Evolutionary conservation across 1,140 invertebrate genomes (phyloP), one percentile per base, ranked within the genome.

Genomic region (Anoplophora glabripennis): DNA sequence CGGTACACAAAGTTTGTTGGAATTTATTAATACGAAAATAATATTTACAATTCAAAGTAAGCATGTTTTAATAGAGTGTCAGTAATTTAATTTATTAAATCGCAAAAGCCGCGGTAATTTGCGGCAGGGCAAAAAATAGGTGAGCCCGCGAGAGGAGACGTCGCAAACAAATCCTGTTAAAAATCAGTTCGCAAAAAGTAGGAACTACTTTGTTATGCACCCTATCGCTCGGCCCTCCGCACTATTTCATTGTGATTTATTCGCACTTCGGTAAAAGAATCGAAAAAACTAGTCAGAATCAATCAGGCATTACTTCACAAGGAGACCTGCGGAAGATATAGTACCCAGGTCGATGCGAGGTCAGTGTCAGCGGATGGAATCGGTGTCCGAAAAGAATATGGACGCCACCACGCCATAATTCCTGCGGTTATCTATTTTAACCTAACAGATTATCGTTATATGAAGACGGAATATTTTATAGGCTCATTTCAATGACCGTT

Each of bases 231-330:
- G 57, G 57, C 56, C 60, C 61, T 62, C 38, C 57, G 63, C 72
- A 73, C 68, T 75, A 75, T 75, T 75, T 75, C 73, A 75, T 75
- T 73, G 70, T 75, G 73, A 75, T 75, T 75, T 75, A 75, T 75
- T 66, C 68, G 73, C 73, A 75, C 73, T 75, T 70, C 66, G 71
- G 67, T 69, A 72, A 69, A 70, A 70, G 72, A 70, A 75, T 72
- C 69, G 73, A 73, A 75, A 75, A 75, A 75, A 72, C 71, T 67
- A 70, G 66, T 68, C 69, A 66, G 70, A 75, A 75, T 75, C 72
- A 75, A 75, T 75, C 73, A 75, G 67, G 67, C 71, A 74, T 73
- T 73, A 73, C 72, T 73, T 69, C 64, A 66, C 65, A 70, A 64
- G 64, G 59, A 67, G 69, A 69, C 61, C 72, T 73, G 73, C 62